A percentile compares a stretch with the other conserved stretches of the same genome.
These are phyloP conservation scores for Hydractinia symbiolongicarpus DNA, from an alignment of 30 jellyfish, hydroid and myxozoan species.

Conservation along the genomic window DNA sequence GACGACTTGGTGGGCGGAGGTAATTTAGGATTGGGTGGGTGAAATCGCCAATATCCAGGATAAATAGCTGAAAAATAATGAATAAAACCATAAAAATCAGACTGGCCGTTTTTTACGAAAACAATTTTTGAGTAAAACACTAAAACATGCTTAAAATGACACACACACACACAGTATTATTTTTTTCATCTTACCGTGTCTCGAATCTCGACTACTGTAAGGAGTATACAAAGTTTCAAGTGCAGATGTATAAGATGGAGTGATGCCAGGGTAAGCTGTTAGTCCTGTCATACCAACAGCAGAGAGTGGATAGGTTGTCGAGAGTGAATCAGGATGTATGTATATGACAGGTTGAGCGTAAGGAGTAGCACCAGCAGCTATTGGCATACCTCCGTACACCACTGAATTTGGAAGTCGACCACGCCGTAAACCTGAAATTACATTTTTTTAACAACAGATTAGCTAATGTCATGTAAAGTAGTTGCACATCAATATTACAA, in stretches of 20 bases:
- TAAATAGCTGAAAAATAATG: conserved; percentile 27
- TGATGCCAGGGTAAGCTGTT: conserved; percentile 22
- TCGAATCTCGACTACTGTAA: conserved; percentile 31
- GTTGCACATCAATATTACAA: not conserved
- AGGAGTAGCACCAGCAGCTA: conserved; percentile 15
- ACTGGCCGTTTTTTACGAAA: not conserved
- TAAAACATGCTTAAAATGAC: not conserved
- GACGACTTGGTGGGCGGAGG: conserved; percentile 9
- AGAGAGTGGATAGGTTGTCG: conserved; percentile 29
- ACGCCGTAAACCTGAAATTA: conserved; percentile 5
- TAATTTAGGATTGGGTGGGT: conserved; percentile 19
- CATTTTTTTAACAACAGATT: not conserved
- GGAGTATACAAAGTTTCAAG: conserved; percentile 33
- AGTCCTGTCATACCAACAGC: conserved; percentile 27
- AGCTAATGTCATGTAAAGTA: not conserved
- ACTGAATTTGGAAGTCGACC: conserved; percentile 6
- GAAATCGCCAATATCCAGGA: conserved; percentile 34
- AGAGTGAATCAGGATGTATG: conserved; percentile 35
- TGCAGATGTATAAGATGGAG: conserved; percentile 19
- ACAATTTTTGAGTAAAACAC: not conserved
- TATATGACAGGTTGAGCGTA: conserved; percentile 40
- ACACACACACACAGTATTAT: no score
- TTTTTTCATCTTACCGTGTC: conserved; percentile 27
- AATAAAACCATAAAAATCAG: not conserved
- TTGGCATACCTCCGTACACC: conserved; percentile 26